Conservation (phyloP, 1,140 invertebrate species). For the Drosophila subobscura region DNA sequence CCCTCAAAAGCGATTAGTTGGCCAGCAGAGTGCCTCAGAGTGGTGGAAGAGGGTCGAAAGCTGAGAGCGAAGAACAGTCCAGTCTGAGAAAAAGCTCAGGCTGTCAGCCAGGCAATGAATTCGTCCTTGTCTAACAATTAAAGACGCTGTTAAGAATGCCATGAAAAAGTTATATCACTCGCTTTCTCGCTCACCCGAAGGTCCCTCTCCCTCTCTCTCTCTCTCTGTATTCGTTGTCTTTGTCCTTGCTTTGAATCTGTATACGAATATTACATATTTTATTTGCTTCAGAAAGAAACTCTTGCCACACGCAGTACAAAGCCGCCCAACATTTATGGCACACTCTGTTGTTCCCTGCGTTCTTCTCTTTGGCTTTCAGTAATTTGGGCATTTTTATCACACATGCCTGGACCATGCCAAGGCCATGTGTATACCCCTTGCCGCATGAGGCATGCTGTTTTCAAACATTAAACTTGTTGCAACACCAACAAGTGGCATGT, state of each 20-base stretch:
- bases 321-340: slow-evolving; percentile 18
- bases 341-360: slow-evolving; percentile 1
- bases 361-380: slow-evolving; percentile 2
- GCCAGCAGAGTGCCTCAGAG: background rate
- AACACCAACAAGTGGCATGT: background rate
- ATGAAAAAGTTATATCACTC: slow-evolving; percentile 21
- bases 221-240: background rate
- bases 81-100: slow-evolving; percentile 6
- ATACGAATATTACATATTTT: background rate
- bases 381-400: slow-evolving; percentile 22
- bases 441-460: slow-evolving; percentile 2
- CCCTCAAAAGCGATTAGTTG: slow-evolving; percentile 47
- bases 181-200: no score
- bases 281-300: slow-evolving; percentile 8
- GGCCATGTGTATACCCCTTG: background rate
- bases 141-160: slow-evolving; percentile 18
- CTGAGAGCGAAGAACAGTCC: slow-evolving; percentile 18
- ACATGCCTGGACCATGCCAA: slow-evolving; percentile 2
- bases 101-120: slow-evolving; percentile 18
- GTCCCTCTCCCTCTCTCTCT: background rate
- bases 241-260: no score
- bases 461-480: no score
- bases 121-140: slow-evolving; percentile 13
- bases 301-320: no score
- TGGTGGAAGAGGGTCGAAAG: background rate